Base-by-base conservation (phyloP, 53 echinoderm and acorn worm species). In the Apostichopus leukothele region DNA sequence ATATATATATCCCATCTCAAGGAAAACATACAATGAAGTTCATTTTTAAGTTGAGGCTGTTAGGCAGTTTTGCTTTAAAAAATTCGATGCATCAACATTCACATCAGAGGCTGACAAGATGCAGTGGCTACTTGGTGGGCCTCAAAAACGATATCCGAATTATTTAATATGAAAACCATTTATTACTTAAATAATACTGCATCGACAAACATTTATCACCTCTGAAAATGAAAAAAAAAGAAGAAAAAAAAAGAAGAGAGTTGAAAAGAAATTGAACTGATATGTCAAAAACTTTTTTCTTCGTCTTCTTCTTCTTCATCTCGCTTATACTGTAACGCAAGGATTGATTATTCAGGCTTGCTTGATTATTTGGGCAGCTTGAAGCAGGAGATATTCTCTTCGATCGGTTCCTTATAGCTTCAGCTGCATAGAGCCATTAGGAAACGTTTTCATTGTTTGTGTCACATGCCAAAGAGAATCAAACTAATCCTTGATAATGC, bases 371-470 rank as follows among this genome's bases (percentile, higher is more conserved):
- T 86, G 51, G 67, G 18, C 86, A 86, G 86, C 86, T 86, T 86
- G 86, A 67, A 51, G 23, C 6, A 26, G n/a, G 86, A 86, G 67
- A 51, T 68, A 60, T 67, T 60, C 71, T n/a, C 26, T 86, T 86
- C 86, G 86, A 86, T 86, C 86, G 63, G 51, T 9, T 25, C 25
- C 67, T 86, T 86, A 68, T 86, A 68, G 71, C 67, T 61, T 67
- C 86, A 86, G 86, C 86, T 86, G 86, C 86, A 67, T 60, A 67
- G 67, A 67, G 50, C 86, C 86, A 86, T 86, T 86, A 67, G 27
- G 71, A 68, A 66, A 66, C 51, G 50, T 86, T 66, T 68, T 86
- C 86, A 67, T 66, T 50, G 67, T 68, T 86, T 86, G 81, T 81
- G 86, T 66, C 86, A 86, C 67, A 86, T 86, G 86, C 86, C 86